Conservation (phyloP, 2,888 invertebrate genomes). For the Stenurella melanura region DNA sequence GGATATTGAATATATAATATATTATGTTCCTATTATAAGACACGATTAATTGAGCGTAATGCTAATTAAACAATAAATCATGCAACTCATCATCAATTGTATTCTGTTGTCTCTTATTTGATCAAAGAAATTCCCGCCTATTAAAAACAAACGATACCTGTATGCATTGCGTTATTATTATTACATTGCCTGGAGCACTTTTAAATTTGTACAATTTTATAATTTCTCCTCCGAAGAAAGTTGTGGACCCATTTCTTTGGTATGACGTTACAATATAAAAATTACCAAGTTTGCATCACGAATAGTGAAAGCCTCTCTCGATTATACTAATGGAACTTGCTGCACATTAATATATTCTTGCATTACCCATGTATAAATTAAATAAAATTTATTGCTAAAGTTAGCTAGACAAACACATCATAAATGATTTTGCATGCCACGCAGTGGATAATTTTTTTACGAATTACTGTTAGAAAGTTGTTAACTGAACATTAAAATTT, state of each 20-base stretch:
- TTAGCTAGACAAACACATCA: too few species aligned
- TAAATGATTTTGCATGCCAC: too few species aligned
- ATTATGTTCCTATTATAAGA: too few species aligned
- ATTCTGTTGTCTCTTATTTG: not conserved
- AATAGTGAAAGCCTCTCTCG: slow-evolving; percentile 10
- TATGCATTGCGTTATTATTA: slow-evolving; percentile 12
- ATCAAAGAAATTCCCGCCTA: not conserved
- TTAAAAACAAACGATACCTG: slow-evolving; percentile 13
- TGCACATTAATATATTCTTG: not conserved
- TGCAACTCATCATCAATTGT: not conserved
- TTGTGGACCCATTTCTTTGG: not conserved
- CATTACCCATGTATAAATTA: not conserved
- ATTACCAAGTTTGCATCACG: not conserved
- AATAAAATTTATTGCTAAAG: not conserved
- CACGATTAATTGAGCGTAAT: not conserved
- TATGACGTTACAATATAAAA: slow-evolving; percentile 3
- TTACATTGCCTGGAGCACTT: slow-evolving; percentile 47
- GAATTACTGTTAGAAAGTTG: too few species aligned
- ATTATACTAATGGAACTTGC: slow-evolving; percentile 18
- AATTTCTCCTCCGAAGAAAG: slow-evolving; percentile 25
- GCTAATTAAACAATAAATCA: not conserved
- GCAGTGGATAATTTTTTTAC: too few species aligned
- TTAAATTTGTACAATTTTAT: not conserved
- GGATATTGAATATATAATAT: too few species aligned
- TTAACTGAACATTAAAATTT: too few species aligned